Evolutionary conservation across 2,797 vertebrate species (phyloP), one percentile per base, ranked within the genome.

Genomic region (Oreochromis grahami): DNA sequence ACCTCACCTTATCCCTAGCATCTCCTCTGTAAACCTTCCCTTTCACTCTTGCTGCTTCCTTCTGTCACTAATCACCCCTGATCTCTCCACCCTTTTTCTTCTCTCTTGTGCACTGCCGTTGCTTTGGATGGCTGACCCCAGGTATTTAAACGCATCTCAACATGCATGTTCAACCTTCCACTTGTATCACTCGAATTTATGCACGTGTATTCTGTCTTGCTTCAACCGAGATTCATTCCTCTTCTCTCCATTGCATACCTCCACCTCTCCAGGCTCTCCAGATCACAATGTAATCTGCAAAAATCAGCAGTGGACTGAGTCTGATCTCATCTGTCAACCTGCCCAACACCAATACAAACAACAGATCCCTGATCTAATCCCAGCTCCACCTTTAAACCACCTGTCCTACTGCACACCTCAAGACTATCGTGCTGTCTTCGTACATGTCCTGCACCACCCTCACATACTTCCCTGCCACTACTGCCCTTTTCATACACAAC

Each of bases 61-160:
- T 34, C 56, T 60, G 29, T 58, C 8, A 58, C 55, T 8, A 32
- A 32, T 58, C 14, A 58, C 26, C 1, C 55, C 8, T 24, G 8
- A 58, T 32, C 55, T 58, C 55, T 58, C 14, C 55, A 6, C 15
- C 26, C 0, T 32, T 58, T 32, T 32, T 32, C 15, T 32, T 15
- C 26, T 58, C 15, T 58, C 15, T 58, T 58, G 56, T 60, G 56
- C 8, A 11, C 56, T 60, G 0, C 56, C 1, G 0, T 32, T 60
- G 29, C 15, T 34, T 11, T 34, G 29, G 15, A 34, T 60, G 2
- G 5, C 9, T 60, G 56, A 60, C 9, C 15, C 56, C 29, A 0
- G 29, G 56, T 1, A 60, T 60, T 34, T 60, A 34, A 60, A 60
- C 41, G 1, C 41, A 12, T 19, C 56, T 58, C 56, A 34, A 6